phyloP scores from a whole-genome alignment of 2,113 vertebrate genomes.

The Nerophis ophidion region DNA sequence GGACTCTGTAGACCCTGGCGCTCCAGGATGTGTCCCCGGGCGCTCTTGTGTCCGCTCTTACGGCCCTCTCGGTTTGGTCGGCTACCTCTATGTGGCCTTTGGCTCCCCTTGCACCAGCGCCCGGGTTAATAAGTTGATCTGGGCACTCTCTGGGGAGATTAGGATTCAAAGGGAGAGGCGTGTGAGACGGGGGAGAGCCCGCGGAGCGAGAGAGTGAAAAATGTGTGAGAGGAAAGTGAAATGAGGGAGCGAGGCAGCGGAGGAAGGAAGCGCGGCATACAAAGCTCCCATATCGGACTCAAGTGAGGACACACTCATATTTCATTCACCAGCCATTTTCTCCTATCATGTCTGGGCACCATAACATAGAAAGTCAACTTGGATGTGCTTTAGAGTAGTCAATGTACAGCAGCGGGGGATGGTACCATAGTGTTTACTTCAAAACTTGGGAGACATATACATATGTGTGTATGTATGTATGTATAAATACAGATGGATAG shows the following conservation, averaged over 20 bases:
- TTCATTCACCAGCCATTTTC: no score
- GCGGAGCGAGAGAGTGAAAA: conserved; percentile 10
- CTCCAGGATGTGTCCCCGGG: no score
- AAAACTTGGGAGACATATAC: no score
- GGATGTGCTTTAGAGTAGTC: no score
- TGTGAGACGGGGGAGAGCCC: conserved; percentile 17
- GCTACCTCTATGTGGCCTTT: conserved; percentile 35
- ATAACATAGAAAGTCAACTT: no score
- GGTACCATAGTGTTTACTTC: no score
- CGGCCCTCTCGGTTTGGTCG: conserved; percentile 32
- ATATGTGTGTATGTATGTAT: no score
- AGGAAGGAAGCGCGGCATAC: conserved; percentile 33
- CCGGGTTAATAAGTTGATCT: conserved; percentile 52
- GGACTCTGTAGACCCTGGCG: no score
- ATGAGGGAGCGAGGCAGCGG: conserved; percentile 36
- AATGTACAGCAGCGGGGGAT: no score
- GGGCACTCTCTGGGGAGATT: conserved; percentile 39
- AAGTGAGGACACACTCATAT: neutral
- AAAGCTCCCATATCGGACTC: conserved; percentile 13
- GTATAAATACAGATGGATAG: no score
- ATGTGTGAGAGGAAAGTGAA: conserved; percentile 53
- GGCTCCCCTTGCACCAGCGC: conserved; percentile 41
- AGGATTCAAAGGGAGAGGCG: conserved; percentile 50
- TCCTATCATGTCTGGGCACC: no score
- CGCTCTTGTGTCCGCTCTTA: neutral